Evolutionary conservation across 1,140 invertebrate species (phyloP).

Genomic region (Anadara kagoshimensis): DNA sequence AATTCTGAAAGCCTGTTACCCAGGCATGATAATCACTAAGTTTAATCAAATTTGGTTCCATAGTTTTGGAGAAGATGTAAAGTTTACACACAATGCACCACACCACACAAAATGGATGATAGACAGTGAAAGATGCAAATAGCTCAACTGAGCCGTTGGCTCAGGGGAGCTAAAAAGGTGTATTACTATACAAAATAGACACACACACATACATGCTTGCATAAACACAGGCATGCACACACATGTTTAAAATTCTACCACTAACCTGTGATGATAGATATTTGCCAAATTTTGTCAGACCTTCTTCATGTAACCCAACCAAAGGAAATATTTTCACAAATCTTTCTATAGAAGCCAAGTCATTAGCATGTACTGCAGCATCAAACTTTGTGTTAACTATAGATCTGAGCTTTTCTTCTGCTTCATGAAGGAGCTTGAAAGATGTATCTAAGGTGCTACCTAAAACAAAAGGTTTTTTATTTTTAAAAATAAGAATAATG

Average conservation of each 20-base stretch:
- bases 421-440: conserved; percentile 87
- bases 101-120: too few species aligned
- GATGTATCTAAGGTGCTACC: conserved; percentile 84
- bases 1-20: too few species aligned
- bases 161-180: too few species aligned
- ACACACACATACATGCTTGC: too few species aligned
- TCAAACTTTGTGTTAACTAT: conserved; percentile 90
- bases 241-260: background rate
- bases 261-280: conserved; percentile 84
- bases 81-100: too few species aligned
- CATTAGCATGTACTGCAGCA: conserved; percentile 91
- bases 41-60: too few species aligned
- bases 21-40: too few species aligned
- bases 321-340: conserved; percentile 99
- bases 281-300: conserved; percentile 91
- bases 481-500: background rate
- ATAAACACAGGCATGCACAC: too few species aligned
- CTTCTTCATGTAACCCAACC: conserved; percentile 92
- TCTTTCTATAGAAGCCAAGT: conserved; percentile 91
- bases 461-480: conserved; percentile 70
- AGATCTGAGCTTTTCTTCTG: conserved; percentile 83
- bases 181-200: too few species aligned
- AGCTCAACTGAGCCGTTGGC: too few species aligned
- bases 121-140: too few species aligned
- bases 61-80: too few species aligned